These are phyloP conservation scores for Catostylus mosaicus DNA, from an alignment of 30 jellyfish, hydroid and myxozoan species.

Conservation along the genomic window DNA sequence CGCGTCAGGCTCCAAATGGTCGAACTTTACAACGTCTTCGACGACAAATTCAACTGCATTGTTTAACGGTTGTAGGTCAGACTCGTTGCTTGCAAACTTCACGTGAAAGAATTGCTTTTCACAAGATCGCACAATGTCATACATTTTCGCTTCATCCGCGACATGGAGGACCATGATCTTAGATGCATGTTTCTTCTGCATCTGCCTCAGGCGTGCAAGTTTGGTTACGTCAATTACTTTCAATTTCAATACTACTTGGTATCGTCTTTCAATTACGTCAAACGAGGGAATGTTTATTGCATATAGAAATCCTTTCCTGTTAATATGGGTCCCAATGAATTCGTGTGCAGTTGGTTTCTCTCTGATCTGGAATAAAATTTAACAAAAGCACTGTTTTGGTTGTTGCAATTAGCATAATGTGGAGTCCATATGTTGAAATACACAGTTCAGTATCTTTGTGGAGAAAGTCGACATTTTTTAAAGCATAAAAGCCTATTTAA, in stretches of 20 bases:
- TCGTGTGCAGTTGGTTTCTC: slow-evolving; percentile 8
- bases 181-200: not conserved
- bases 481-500: too few relatives aligned
- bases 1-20: not conserved
- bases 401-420: too few relatives aligned
- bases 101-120: not conserved
- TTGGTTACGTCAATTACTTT: not conserved
- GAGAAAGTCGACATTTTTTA: too few relatives aligned
- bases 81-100: not conserved
- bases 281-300: slow-evolving; percentile 1
- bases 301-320: not conserved
- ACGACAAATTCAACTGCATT: not conserved
- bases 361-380: not conserved
- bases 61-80: not conserved
- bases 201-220: not conserved
- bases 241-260: not conserved
- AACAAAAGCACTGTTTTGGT: too few relatives aligned
- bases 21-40: slow-evolving; percentile 17
- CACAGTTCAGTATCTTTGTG: too few relatives aligned
- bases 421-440: too few relatives aligned
- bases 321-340: slow-evolving; percentile 6
- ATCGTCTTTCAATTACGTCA: not conserved
- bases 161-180: not conserved
- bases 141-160: slow-evolving; percentile 2
- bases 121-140: slow-evolving; percentile 5